These are phyloP conservation scores for Drosophila yakuba DNA, from an alignment of 1,140 invertebrate genomes.

Conservation along the genomic window DNA sequence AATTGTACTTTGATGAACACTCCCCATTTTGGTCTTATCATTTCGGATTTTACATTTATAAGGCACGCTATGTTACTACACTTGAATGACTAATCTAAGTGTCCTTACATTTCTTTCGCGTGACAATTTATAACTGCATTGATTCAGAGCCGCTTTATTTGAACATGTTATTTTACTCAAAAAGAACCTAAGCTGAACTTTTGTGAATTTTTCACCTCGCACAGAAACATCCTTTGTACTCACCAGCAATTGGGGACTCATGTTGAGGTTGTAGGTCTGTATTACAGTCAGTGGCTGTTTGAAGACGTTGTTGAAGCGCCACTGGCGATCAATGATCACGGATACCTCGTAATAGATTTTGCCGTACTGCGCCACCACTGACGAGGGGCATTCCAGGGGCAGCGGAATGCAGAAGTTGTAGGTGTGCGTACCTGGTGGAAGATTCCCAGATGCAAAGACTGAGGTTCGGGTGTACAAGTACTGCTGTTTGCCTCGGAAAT, in stretches of 20 bases:
- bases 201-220: too few species aligned
- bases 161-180: too few species aligned
- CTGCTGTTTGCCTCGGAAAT: slow-evolving; percentile 51
- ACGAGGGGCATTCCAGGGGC: slow-evolving; percentile 87
- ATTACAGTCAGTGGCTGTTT: slow-evolving; percentile 90
- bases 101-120: too few species aligned
- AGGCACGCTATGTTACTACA: too few species aligned
- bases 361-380: slow-evolving; percentile 90
- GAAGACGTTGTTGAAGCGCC: slow-evolving; percentile 90
- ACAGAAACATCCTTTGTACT: slow-evolving; percentile 3
- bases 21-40: too few species aligned
- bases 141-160: background rate
- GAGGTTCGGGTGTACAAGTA: slow-evolving; percentile 53
- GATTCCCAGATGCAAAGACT: slow-evolving; percentile 49
- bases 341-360: slow-evolving; percentile 89
- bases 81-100: too few species aligned
- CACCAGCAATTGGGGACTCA: slow-evolving; percentile 82
- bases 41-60: too few species aligned
- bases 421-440: slow-evolving; percentile 60
- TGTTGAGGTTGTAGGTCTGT: slow-evolving; percentile 90
- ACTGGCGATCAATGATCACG: slow-evolving; percentile 88
- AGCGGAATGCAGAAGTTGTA: slow-evolving; percentile 81
- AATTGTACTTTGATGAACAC: too few species aligned
- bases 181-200: too few species aligned
- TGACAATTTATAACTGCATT: too few species aligned